phyloP scores from a whole-genome alignment of 2,797 vertebrate genomes.

The Loriculus beryllinus region DNA sequence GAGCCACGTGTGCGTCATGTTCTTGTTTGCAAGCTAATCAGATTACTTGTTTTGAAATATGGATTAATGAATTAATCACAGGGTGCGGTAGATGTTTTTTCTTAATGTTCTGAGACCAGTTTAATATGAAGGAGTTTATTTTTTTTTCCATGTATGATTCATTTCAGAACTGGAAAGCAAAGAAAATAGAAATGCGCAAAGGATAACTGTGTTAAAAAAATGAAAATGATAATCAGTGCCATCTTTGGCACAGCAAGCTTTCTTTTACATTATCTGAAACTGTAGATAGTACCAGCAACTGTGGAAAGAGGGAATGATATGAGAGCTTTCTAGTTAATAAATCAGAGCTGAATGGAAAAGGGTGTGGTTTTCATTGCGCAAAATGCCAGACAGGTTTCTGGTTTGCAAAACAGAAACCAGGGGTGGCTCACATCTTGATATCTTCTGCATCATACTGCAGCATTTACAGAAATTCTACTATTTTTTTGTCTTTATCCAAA shows the following conservation, averaged over 20 bases:
- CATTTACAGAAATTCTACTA: neutral
- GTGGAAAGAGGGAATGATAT: neutral
- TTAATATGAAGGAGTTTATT: neutral
- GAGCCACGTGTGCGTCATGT: constrained; percentile 36
- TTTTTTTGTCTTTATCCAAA: neutral
- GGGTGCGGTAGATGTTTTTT: constrained; percentile 5
- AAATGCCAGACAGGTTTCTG: neutral
- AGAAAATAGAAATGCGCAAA: neutral
- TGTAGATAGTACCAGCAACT: neutral
- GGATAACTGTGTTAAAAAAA: neutral
- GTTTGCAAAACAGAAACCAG: neutral
- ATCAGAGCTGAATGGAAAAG: neutral
- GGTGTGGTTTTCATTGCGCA: neutral
- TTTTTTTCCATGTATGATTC: neutral
- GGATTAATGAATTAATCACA: constrained; percentile 50
- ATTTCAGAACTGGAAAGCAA: constrained; percentile 8
- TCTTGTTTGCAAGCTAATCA: constrained; percentile 58
- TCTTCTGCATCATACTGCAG: neutral
- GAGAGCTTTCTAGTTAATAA: neutral
- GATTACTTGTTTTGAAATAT: constrained; percentile 45
- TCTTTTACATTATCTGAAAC: neutral
- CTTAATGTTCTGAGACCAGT: neutral
- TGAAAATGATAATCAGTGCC: neutral
- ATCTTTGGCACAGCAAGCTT: neutral
- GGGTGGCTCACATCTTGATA: neutral